These are phyloP conservation scores for Meiosimyza platycephala DNA, from an alignment of 2,888 invertebrate species.

Conservation along the genomic window DNA sequence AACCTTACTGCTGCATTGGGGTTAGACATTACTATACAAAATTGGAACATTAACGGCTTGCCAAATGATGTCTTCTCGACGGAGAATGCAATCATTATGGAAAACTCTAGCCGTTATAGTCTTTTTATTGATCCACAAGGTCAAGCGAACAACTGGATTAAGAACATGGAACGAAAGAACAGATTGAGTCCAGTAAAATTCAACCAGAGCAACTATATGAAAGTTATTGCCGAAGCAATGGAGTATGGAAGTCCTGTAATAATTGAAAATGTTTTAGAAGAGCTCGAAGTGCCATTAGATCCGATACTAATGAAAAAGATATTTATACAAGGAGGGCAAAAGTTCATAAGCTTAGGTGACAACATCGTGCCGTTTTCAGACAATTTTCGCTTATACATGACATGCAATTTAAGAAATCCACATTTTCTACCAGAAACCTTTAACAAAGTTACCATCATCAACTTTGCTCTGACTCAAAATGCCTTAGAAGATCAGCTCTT, in stretches of 20 bases:
- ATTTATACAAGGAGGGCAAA: constrained; percentile 80
- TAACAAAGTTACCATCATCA: constrained; percentile 86
- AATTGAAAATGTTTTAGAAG: constrained; percentile 86
- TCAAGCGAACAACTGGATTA: constrained; percentile 93
- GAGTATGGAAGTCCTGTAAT: constrained; percentile 81
- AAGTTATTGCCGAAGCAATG: constrained; percentile 74
- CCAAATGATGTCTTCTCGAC: constrained; percentile 88
- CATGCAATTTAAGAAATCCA: constrained; percentile 89
- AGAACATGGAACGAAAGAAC: constrained; percentile 79
- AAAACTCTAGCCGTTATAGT: constrained; percentile 87
- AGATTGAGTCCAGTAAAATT: constrained; percentile 63
- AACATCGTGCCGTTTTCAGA: constrained; percentile 82
- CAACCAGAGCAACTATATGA: constrained; percentile 66
- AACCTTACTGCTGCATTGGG: constrained; percentile 82
- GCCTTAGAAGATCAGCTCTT: constrained; percentile 88
- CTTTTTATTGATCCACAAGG: constrained; percentile 93
- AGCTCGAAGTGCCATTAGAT: constrained; percentile 87
- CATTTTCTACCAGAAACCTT: constrained; percentile 89
- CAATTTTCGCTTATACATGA: constrained; percentile 86
- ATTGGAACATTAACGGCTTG: constrained; percentile 87
- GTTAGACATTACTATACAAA: constrained; percentile 78
- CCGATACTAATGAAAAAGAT: constrained; percentile 83
- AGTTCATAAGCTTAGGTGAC: constrained; percentile 87
- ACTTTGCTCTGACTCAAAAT: constrained; percentile 82
- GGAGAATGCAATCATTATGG: constrained; percentile 88